Base-by-base conservation (phyloP, 2,797 vertebrate species). In the Syncerus caffer region DNA sequence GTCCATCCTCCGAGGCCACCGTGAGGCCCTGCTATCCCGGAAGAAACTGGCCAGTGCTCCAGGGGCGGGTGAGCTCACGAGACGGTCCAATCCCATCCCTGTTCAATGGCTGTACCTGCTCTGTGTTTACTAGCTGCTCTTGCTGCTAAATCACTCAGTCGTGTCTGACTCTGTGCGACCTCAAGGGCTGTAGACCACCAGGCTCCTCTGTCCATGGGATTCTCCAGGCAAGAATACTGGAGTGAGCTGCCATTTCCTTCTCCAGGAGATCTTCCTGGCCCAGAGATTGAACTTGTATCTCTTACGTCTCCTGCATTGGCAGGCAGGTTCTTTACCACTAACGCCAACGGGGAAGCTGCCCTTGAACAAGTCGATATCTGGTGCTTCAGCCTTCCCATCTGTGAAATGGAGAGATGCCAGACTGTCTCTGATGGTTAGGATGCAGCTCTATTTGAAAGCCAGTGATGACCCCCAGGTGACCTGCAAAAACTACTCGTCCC, bases 311-410 rank as follows among this genome's bases (percentile, higher is more conserved):
- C 71, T 27, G 23, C 23, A 8, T 0, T 74, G 71, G 23, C 71
- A 42, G 6, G 71, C 38, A 74, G 38, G 3, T 38, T 71, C 71
- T 74, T 42, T 25, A 42, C 23, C 71, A 45, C 71, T 25, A 42
- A 38, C 6, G 6, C 23, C 71, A 74, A 45, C 71, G 14, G 23
- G 71, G 23, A 45, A 74, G 21, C 16, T 1, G 6, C 27, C 42
- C 50, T 1, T 3, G 38, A 55, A 31, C n/a, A 2, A 1, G 25
- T 0, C 0, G 13, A 3, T 0, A 3, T 2, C 21, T 5, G 2
- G 9, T 6, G 60, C 67, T 86, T 74, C 29, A 1, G 7, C 1
- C 4, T n/a, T 34, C n/a, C 78, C 50, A 6, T 45, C 78, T 42
- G 21, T 23, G n/a, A 57, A 38, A 64, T 23, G 79, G 79, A 27